These are phyloP conservation scores for Campaea margaritaria DNA, from an alignment of 2,888 invertebrate species.

Conservation along the genomic window DNA sequence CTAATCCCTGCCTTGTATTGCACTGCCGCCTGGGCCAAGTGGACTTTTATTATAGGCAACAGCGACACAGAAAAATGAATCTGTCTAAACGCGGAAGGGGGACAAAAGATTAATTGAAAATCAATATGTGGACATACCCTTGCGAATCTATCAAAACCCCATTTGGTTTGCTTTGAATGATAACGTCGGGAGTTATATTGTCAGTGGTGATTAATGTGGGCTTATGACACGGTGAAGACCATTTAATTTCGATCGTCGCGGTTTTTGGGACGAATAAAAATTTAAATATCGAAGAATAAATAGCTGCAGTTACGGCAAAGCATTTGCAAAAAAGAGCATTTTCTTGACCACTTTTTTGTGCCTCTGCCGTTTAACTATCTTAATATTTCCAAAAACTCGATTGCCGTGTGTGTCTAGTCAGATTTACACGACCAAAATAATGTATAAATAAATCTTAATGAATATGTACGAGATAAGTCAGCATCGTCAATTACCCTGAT, in stretches of 20 bases:
- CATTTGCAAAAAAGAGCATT: too few relatives aligned
- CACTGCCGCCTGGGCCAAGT: background rate
- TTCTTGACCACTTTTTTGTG: too few relatives aligned
- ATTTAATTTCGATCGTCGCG: background rate
- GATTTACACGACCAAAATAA: too few relatives aligned
- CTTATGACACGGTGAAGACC: constrained; percentile 60
- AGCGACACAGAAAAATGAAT: constrained; percentile 67
- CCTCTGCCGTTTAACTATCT: too few relatives aligned
- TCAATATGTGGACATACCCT: constrained; percentile 76
- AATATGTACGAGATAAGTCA: too few relatives aligned
- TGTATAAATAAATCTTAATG: too few relatives aligned
- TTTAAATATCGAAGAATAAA: background rate
- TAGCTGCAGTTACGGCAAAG: background rate
- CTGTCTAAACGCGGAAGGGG: constrained; percentile 69
- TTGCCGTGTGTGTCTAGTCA: too few relatives aligned
- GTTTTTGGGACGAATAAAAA: background rate
- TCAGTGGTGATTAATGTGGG: constrained; percentile 78
- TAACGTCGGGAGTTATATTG: constrained; percentile 73
- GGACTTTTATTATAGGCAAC: constrained; percentile 27
- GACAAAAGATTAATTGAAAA: constrained; percentile 83
- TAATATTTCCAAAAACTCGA: too few relatives aligned
- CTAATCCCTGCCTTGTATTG: background rate
- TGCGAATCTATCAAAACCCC: constrained; percentile 76
- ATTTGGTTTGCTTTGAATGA: constrained; percentile 76
- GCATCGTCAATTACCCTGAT: too few relatives aligned